Percentiles rank a stretch among this genome's conserved stretches.
Evolutionary conservation across 2,888 invertebrate species (phyloP).

Genomic region (Tromatobia lineatoria): DNA sequence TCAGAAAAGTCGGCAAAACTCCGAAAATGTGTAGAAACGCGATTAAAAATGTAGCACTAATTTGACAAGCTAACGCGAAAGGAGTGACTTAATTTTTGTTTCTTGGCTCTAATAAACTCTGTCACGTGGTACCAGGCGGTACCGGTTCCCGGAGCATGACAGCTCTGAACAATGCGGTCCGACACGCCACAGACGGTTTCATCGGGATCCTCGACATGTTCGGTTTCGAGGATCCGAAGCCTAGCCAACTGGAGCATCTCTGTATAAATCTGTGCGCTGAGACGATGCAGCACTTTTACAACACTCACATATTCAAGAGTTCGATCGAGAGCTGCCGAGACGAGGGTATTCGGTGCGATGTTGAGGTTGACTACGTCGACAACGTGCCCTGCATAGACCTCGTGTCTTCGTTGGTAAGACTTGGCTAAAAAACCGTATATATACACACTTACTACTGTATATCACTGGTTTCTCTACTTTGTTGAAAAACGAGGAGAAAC

Average conservation of each 20-base stretch:
- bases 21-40: no score
- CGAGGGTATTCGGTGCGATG: constrained; percentile 95
- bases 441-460: neutral
- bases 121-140: constrained; percentile 83
- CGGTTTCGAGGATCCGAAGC: constrained; percentile 97
- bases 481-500: constrained; percentile 30
- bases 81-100: no score
- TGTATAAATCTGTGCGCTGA: constrained; percentile 98
- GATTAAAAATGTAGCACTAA: no score
- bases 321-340: constrained; percentile 97
- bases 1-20: no score
- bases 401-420: constrained; percentile 93
- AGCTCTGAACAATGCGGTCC: constrained; percentile 95
- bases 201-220: constrained; percentile 99
- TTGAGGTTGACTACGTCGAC: constrained; percentile 97
- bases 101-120: no score
- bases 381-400: constrained; percentile 98
- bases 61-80: no score
- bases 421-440: neutral
- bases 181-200: constrained; percentile 97
- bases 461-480: neutral
- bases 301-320: constrained; percentile 98
- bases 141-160: constrained; percentile 96
- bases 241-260: constrained; percentile 95
- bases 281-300: constrained; percentile 99